Evolutionary conservation across 2,113 vertebrate species (phyloP).

Genomic region (Albula goreensis): DNA sequence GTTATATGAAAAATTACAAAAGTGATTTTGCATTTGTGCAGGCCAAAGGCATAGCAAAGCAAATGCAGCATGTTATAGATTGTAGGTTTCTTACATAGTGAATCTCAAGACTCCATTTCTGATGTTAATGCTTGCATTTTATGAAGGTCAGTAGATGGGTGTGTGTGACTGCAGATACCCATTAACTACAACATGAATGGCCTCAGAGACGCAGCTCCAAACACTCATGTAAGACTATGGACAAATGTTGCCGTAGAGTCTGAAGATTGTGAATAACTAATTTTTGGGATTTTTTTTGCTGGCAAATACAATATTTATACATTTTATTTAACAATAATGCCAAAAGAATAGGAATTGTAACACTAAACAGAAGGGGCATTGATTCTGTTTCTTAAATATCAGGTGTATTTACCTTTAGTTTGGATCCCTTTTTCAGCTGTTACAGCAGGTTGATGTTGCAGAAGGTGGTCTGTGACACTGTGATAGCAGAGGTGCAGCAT

Average conservation of each 20-base stretch:
- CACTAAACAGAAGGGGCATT: not conserved
- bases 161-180: not conserved
- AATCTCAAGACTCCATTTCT: constrained; percentile 26
- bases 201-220: not conserved
- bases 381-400: constrained; percentile 3
- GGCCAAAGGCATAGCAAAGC: not conserved
- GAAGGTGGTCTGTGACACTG: not conserved
- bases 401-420: constrained; percentile 1
- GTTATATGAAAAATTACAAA: not conserved
- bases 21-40: not conserved
- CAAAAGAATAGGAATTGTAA: constrained; percentile 36
- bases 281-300: constrained; percentile 33
- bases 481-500: not conserved
- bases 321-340: constrained; percentile 44
- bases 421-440: not conserved
- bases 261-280: constrained; percentile 23
- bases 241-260: constrained; percentile 4
- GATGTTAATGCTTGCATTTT: constrained; percentile 40
- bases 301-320: constrained; percentile 32
- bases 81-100: not conserved
- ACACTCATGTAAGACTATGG: not conserved
- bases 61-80: not conserved
- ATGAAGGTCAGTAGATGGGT: constrained; percentile 6
- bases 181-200: no score
- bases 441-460: not conserved